phyloP scores from a whole-genome alignment of 2,113 vertebrate species.

The Corvus hawaiiensis region DNA sequence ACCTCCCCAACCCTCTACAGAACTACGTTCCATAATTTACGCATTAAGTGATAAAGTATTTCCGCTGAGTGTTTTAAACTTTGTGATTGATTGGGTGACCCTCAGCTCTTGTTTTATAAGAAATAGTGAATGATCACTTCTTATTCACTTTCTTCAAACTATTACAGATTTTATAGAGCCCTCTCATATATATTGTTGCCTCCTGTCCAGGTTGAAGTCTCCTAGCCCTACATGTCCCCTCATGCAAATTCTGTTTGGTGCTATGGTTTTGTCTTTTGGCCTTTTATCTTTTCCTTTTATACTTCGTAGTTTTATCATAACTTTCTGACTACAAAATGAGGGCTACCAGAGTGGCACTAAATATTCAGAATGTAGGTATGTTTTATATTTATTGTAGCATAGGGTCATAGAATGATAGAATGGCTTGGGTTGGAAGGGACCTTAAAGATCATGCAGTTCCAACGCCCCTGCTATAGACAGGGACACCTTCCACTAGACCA shows the following conservation, averaged over 20 bases:
- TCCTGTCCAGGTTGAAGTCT: background rate
- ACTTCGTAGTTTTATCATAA: background rate
- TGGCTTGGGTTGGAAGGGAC: rapidly evolving
- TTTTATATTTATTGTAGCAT: background rate
- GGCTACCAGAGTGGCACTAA: background rate
- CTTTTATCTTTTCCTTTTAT: background rate
- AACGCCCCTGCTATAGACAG: background rate
- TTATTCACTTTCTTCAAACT: background rate
- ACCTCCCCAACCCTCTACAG: background rate
- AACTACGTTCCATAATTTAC: background rate
- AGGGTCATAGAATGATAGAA: background rate
- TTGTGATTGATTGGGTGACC: background rate
- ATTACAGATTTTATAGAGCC: background rate
- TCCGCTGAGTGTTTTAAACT: background rate
- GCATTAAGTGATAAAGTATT: background rate
- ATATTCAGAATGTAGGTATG: background rate
- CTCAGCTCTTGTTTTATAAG: background rate
- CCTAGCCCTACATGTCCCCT: rapidly evolving
- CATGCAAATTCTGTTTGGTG: background rate
- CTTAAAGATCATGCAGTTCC: background rate
- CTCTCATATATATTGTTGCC: background rate
- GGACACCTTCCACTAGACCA: background rate
- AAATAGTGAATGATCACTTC: background rate
- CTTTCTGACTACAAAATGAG: background rate
- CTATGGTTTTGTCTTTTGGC: background rate